phyloP scores from a whole-genome alignment of 92 coral and sea anemone species.

The Zoanthus sansibaricus region DNA sequence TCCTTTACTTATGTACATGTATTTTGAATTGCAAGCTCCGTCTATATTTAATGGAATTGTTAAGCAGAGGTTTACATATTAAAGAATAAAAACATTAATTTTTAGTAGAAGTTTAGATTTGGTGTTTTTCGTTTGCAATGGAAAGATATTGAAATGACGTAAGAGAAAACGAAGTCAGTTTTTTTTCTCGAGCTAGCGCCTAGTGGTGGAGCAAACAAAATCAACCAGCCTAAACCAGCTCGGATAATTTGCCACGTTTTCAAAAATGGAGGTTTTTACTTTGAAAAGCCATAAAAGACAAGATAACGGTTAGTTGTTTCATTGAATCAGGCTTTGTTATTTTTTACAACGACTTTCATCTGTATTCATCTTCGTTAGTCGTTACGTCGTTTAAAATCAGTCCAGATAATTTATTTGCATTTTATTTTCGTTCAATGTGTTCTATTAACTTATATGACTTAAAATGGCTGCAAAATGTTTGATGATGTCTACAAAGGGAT shows the following conservation, averaged over 20 bases:
- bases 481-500: not conserved
- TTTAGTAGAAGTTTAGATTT: conserved; percentile 73
- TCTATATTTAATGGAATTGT: conserved; percentile 97
- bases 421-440: conserved; percentile 14
- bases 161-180: not conserved
- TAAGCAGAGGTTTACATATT: conserved; percentile 95
- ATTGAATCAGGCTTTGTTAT: not conserved
- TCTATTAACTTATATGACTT: conserved; percentile 30
- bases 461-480: conserved; percentile 9
- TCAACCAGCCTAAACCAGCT: conserved; percentile 28
- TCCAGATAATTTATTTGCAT: conserved; percentile 9
- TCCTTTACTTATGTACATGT: conserved; percentile 86
- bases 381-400: not conserved
- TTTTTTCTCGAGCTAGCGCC: not conserved
- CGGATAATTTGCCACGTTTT: conserved; percentile 42
- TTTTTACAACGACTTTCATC: not conserved
- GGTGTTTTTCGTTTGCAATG: conserved; percentile 30
- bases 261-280: not conserved
- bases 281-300: conserved; percentile 5
- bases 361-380: not conserved
- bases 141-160: conserved; percentile 19
- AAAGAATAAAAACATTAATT: conserved; percentile 86
- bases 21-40: conserved; percentile 80
- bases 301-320: conserved; percentile 31
- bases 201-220: conserved; percentile 1